Percentiles rank a stretch among this genome's conserved stretches.
phyloP scores from a whole-genome alignment of 2,797 vertebrate species.

The Periparus ater region DNA sequence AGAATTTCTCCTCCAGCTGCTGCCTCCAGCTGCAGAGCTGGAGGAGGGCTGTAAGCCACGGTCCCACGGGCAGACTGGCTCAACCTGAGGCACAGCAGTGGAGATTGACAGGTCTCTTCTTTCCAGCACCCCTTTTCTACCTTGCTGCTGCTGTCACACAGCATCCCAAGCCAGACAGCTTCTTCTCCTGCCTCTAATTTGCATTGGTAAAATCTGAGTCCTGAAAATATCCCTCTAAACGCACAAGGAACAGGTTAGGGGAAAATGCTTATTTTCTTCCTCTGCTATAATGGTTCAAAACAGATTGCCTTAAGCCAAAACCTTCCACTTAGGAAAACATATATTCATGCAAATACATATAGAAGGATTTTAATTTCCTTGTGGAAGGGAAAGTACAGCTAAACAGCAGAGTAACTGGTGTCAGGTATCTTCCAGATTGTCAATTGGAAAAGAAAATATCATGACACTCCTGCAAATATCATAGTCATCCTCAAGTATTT shows the following conservation, averaged over 20 bases:
- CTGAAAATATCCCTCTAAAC: background rate
- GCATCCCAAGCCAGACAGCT: background rate
- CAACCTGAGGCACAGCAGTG: background rate
- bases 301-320: background rate
- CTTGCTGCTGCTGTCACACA: background rate
- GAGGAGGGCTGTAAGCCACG: fast-evolving
- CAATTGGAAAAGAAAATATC: background rate
- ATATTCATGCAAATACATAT: background rate
- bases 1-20: background rate
- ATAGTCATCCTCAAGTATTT: background rate
- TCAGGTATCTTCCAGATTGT: background rate
- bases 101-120: background rate
- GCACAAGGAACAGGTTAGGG: background rate
- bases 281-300: background rate
- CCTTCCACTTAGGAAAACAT: background rate
- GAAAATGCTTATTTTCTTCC: background rate
- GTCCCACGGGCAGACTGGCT: background rate
- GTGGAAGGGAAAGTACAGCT: background rate
- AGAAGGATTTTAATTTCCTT: background rate
- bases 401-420: background rate
- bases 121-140: background rate
- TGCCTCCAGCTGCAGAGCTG: background rate
- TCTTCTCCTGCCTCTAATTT: background rate
- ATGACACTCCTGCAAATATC: background rate
- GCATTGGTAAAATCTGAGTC: fast-evolving